Evolutionary conservation across 1,140 invertebrate species (phyloP).

Genomic region (Zelostemma sp.): DNA sequence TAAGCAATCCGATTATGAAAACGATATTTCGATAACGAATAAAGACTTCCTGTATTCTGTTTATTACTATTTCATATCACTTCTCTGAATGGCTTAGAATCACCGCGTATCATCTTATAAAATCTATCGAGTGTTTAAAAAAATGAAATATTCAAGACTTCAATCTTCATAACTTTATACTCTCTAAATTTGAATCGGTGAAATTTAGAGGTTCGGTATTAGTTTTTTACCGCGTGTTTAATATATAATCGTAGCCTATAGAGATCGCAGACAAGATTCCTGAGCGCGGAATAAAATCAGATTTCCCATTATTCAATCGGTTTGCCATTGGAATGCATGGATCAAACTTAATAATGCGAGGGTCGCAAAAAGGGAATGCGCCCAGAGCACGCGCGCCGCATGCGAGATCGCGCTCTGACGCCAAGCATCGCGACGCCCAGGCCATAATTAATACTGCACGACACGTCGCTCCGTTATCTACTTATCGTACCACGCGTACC

Average conservation of each 20-base stretch:
- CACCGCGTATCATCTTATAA: no score
- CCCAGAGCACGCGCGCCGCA: constrained; percentile 50
- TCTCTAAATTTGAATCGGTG: no score
- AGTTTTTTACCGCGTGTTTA: constrained; percentile 34
- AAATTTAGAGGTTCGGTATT: no score
- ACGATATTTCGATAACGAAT: no score
- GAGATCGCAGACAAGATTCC: constrained; percentile 60
- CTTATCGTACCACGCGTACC: constrained; percentile 53
- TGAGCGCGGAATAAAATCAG: constrained; percentile 61
- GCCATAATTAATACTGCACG: constrained; percentile 58
- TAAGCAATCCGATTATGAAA: no score
- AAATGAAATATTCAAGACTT: no score
- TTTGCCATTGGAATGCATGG: constrained; percentile 61
- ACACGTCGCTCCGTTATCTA: constrained; percentile 21
- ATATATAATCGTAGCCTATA: constrained; percentile 40
- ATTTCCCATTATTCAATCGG: constrained; percentile 63
- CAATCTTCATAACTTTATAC: not conserved
- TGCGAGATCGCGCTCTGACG: constrained; percentile 52
- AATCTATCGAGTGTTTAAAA: no score
- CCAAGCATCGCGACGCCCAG: constrained; percentile 52
- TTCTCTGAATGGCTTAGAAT: no score
- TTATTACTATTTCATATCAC: no score
- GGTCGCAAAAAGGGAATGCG: constrained; percentile 49
- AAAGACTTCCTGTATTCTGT: no score
- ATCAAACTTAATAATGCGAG: constrained; percentile 67